Conservation (phyloP, 2,113 vertebrate genomes). For the Theristicus caerulescens region DNA sequence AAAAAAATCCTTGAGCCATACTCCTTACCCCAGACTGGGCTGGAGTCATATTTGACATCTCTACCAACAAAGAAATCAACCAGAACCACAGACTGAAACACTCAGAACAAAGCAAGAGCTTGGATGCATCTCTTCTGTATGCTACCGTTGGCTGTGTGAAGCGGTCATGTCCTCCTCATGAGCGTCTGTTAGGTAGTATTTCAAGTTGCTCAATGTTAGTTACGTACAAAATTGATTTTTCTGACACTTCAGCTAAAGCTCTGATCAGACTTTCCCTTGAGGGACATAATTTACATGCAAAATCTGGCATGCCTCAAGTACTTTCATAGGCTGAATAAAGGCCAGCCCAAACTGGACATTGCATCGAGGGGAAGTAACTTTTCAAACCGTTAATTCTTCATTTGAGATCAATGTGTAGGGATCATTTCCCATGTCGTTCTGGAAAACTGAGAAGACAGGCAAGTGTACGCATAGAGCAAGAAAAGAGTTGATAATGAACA, state of each 20-base stretch:
- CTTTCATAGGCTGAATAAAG: not conserved
- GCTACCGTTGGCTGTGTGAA: not conserved
- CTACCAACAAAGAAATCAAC: not conserved
- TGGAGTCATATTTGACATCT: not conserved
- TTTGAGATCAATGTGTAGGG: not conserved
- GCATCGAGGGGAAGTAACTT: not conserved
- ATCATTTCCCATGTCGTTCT: not conserved
- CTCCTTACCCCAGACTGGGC: not conserved
- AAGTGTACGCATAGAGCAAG: not conserved
- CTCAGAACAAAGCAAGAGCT: not conserved
- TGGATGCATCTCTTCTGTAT: not conserved
- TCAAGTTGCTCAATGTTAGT: slow-evolving; percentile 6
- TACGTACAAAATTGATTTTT: slow-evolving; percentile 18
- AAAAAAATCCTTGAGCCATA: not conserved
- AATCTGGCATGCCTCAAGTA: not conserved
- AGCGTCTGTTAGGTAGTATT: not conserved
- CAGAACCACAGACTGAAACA: not conserved
- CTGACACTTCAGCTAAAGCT: slow-evolving; percentile 20
- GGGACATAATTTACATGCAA: not conserved
- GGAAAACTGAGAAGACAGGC: not conserved
- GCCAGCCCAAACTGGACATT: not conserved
- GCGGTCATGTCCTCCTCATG: not conserved
- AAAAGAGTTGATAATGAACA: not conserved
- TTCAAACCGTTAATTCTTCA: not conserved
- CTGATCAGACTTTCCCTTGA: not conserved